Percentiles rank a stretch among this genome's conserved stretches.
Evolutionary conservation across 2,797 vertebrate genomes (phyloP).

Genomic region (Pachyuromys duprasi): DNA sequence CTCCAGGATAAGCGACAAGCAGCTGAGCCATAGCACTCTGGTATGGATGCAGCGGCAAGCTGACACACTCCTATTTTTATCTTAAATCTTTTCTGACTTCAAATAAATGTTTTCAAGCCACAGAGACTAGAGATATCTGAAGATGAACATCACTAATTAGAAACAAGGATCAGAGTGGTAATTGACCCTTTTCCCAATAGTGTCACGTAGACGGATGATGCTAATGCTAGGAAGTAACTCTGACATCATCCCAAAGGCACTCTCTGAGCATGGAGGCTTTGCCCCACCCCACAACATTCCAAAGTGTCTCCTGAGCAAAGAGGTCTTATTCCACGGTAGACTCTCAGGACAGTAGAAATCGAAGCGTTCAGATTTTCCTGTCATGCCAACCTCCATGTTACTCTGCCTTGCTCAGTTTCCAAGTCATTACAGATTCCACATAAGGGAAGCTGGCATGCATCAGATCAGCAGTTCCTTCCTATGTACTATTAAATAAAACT

Average conservation of each 20-base stretch:
- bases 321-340: not conserved
- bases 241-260: not conserved
- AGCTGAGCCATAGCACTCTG: not conserved
- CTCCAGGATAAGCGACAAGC: not conserved
- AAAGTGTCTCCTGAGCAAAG: not conserved
- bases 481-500: not conserved
- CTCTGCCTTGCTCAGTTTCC: not conserved
- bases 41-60: not conserved
- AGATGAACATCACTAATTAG: conserved; percentile 6
- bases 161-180: not conserved
- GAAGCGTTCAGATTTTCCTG: not conserved
- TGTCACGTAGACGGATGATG: not conserved
- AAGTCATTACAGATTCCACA: not conserved
- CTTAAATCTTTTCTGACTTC: not conserved
- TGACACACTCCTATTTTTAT: not conserved
- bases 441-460: not conserved
- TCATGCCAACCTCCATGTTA: not conserved
- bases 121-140: not conserved
- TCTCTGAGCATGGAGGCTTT: not conserved
- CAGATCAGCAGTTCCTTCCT: not conserved
- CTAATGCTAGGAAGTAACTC: not conserved
- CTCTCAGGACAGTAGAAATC: not conserved
- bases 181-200: not conserved
- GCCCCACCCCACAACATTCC: not conserved
- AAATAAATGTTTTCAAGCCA: not conserved